A percentile compares a stretch with the other conserved stretches of the same genome.
phyloP scores from a whole-genome alignment of 2,797 vertebrate genomes.

The Benthosema pterotum region DNA sequence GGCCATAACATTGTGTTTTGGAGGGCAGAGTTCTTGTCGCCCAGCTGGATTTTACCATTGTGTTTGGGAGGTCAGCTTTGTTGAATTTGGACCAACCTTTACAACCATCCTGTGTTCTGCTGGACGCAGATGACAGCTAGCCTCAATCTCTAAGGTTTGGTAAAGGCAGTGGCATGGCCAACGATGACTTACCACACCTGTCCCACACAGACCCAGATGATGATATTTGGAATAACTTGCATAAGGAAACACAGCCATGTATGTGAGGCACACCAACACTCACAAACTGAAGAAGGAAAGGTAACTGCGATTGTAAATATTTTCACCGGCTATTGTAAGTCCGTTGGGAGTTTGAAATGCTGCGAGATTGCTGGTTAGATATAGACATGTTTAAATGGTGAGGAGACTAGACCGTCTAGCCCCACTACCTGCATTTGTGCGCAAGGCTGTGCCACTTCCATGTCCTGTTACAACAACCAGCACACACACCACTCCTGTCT shows the following conservation, averaged over 20 bases:
- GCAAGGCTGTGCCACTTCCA: slow-evolving; percentile 61
- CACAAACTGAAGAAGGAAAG: slow-evolving; percentile 35
- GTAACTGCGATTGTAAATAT: slow-evolving; percentile 67
- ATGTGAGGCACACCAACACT: slow-evolving; percentile 23
- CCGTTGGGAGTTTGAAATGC: slow-evolving; percentile 46
- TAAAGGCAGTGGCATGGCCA: slow-evolving; percentile 27
- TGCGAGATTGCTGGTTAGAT: slow-evolving; percentile 54
- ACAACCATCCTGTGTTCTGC: slow-evolving; percentile 41
- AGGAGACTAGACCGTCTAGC: slow-evolving; percentile 66
- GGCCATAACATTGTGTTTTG: slow-evolving; percentile 65
- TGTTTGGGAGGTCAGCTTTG: slow-evolving; percentile 70
- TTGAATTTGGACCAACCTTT: slow-evolving; percentile 66
- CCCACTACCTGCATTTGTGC: slow-evolving; percentile 64
- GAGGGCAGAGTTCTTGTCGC: slow-evolving; percentile 48
- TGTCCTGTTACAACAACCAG: slow-evolving; percentile 54
- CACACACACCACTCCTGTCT: background rate
- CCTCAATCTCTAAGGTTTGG: slow-evolving; percentile 23
- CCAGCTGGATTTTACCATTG: slow-evolving; percentile 64
- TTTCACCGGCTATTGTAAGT: slow-evolving; percentile 68
- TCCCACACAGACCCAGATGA: too few species aligned
- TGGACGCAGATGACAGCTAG: slow-evolving; percentile 33
- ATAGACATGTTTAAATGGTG: slow-evolving; percentile 60
- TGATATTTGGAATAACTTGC: too few species aligned
- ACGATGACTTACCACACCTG: slow-evolving; percentile 14
- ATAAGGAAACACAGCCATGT: background rate